Evolutionary conservation across 2,888 invertebrate genomes (phyloP).

Genomic region (Meteorus cinctellus): DNA sequence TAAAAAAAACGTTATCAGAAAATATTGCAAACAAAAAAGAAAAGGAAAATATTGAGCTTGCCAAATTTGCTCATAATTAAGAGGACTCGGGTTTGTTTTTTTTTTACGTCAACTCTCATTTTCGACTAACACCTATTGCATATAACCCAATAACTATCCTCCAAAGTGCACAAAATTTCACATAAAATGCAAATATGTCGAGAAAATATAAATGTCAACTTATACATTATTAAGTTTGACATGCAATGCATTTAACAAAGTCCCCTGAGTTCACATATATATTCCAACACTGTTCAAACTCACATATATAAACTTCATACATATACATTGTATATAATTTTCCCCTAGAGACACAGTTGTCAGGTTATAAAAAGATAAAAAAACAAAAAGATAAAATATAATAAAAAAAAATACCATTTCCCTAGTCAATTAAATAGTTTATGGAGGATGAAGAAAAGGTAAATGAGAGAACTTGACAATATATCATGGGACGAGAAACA

Average conservation of each 20-base stretch:
- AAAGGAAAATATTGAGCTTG: background rate
- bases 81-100: background rate
- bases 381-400: too few species aligned
- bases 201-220: background rate
- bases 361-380: background rate
- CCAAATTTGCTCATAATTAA: background rate
- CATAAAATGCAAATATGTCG: too few species aligned
- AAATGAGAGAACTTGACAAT: background rate
- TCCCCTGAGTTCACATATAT: background rate
- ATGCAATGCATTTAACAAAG: background rate
- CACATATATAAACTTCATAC: background rate
- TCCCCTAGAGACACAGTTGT: background rate
- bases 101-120: too few species aligned
- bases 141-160: too few species aligned
- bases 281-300: background rate
- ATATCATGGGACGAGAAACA: too few species aligned
- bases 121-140: too few species aligned
- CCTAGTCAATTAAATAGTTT: conserved; percentile 2
- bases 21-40: background rate
- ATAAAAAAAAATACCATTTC: background rate
- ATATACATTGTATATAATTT: background rate
- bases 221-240: background rate
- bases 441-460: background rate
- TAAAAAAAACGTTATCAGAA: too few species aligned
- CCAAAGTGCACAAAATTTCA: too few species aligned